Percentiles rank a stretch among this genome's conserved stretches.
phyloP scores from a whole-genome alignment of 2,888 invertebrate genomes.

The Cremastobaeus sp. region DNA sequence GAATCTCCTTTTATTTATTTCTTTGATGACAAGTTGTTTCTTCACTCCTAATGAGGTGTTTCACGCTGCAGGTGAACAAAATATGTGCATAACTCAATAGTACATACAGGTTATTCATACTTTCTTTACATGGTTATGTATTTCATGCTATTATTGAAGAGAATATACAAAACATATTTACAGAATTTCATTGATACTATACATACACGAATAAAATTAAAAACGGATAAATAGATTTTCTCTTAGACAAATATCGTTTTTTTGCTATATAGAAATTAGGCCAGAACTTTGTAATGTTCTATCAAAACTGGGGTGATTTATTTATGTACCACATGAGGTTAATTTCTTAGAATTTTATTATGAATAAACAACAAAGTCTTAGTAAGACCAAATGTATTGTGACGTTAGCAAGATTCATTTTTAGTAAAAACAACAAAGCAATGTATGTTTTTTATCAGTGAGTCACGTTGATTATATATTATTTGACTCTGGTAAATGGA shows the following conservation, averaged over 20 bases:
- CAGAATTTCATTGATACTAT: too few species aligned
- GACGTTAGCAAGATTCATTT: constrained; percentile 24
- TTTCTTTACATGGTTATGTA: constrained; percentile 42
- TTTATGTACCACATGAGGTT: too few species aligned
- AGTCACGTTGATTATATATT: constrained; percentile 1
- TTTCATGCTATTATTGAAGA: constrained; percentile 2
- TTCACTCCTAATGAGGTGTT: constrained; percentile 55
- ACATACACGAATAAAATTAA: too few species aligned
- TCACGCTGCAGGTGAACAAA: constrained; percentile 50
- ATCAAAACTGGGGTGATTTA: constrained; percentile 26
- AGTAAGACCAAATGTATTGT: constrained; percentile 12
- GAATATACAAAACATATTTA: too few species aligned
- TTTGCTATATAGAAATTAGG: too few species aligned
- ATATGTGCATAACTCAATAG: constrained; percentile 50
- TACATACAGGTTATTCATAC: constrained; percentile 36
- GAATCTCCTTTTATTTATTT: constrained; percentile 51
- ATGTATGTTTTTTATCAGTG: constrained; percentile 18
- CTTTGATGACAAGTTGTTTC: constrained; percentile 54
- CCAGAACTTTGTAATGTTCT: too few species aligned
- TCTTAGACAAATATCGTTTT: constrained; percentile 23
- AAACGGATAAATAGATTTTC: constrained; percentile 12
- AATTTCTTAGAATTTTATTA: constrained; percentile 33
- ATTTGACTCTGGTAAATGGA: constrained; percentile 48
- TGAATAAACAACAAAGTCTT: constrained; percentile 10
- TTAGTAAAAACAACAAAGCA: constrained; percentile 21